Evolutionary conservation across 2,888 invertebrate genomes (phyloP).

Genomic region (Ceriagrion tenellum): DNA sequence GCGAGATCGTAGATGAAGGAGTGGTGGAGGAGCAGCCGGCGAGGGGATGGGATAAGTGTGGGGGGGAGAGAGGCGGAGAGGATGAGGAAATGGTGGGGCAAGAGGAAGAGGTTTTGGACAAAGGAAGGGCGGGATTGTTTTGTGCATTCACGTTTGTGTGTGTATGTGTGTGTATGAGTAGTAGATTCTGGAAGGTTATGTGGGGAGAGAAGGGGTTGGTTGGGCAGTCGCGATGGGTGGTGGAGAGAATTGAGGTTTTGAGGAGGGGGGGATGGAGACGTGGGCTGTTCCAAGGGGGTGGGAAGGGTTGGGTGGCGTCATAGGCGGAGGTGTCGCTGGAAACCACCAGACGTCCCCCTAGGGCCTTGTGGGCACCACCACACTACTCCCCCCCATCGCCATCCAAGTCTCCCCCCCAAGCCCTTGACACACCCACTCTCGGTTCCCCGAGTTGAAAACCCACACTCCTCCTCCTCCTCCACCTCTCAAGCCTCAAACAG

Average conservation of each 20-base stretch:
- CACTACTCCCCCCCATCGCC: background rate
- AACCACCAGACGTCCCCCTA: conserved; percentile 64
- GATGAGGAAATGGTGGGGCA: too few relatives aligned
- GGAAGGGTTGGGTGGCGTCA: conserved; percentile 47
- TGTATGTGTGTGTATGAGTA: background rate
- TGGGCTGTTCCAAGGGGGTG: background rate
- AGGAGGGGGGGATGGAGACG: background rate
- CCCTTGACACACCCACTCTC: conserved; percentile 53
- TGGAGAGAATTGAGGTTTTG: background rate
- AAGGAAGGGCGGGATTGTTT: conserved; percentile 63
- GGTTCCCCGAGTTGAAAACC: conserved; percentile 40
- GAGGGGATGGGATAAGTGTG: background rate
- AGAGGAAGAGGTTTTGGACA: conserved; percentile 30
- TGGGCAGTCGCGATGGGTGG: background rate
- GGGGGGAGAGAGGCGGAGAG: background rate
- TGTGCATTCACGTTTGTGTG: conserved; percentile 6
- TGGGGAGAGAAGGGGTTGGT: background rate
- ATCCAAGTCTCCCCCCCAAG: background rate
- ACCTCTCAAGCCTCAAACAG: conserved; percentile 54
- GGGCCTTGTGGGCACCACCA: background rate
- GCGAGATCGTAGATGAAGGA: conserved; percentile 55
- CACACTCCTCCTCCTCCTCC: conserved; percentile 31
- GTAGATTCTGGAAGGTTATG: background rate
- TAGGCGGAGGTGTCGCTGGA: conserved; percentile 64
- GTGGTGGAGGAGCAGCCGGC: background rate